phyloP scores from a whole-genome alignment of 2,797 vertebrate species.

The Oreonectes daqikongensis region DNA sequence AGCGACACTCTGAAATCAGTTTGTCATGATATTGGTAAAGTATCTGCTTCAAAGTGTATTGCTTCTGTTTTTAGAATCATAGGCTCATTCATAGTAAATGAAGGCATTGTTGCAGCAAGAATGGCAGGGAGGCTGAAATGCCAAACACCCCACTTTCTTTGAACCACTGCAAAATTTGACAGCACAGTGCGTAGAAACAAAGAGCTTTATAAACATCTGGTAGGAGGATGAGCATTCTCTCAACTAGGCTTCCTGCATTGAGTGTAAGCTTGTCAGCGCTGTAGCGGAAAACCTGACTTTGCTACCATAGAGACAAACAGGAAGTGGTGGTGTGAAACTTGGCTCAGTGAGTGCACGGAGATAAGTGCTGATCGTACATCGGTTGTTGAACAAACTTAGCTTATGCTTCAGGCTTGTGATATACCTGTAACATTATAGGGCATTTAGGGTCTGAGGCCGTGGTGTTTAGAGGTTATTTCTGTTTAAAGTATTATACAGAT shows the following conservation, averaged over 20 bases:
- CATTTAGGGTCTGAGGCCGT: background rate
- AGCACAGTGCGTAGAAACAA: constrained; percentile 20
- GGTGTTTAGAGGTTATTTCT: background rate
- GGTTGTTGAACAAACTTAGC: constrained; percentile 47
- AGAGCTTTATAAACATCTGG: constrained; percentile 26
- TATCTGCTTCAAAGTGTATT: background rate
- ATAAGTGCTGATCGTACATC: constrained; percentile 43
- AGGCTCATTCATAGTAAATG: constrained; percentile 2
- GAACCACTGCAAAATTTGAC: constrained; percentile 14
- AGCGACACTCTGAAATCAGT: background rate
- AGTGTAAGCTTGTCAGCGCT: constrained; percentile 42
- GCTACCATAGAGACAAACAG: constrained; percentile 79
- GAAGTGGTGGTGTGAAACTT: constrained; percentile 77
- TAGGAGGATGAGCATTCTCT: constrained; percentile 61
- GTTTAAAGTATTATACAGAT: constrained; percentile 4
- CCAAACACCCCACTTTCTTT: constrained; percentile 38
- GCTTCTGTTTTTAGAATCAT: constrained; percentile 1
- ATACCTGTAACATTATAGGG: background rate
- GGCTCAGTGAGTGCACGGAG: constrained; percentile 39
- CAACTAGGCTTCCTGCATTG: constrained; percentile 57
- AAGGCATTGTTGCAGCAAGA: constrained; percentile 22
- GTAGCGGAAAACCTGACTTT: constrained; percentile 55
- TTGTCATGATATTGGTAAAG: background rate
- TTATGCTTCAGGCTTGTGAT: constrained; percentile 18
- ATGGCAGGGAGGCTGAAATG: constrained; percentile 14